A percentile compares a stretch with the other conserved stretches of the same genome.
phyloP scores from a whole-genome alignment of 2,888 invertebrate genomes.

The Rotaria socialis region DNA sequence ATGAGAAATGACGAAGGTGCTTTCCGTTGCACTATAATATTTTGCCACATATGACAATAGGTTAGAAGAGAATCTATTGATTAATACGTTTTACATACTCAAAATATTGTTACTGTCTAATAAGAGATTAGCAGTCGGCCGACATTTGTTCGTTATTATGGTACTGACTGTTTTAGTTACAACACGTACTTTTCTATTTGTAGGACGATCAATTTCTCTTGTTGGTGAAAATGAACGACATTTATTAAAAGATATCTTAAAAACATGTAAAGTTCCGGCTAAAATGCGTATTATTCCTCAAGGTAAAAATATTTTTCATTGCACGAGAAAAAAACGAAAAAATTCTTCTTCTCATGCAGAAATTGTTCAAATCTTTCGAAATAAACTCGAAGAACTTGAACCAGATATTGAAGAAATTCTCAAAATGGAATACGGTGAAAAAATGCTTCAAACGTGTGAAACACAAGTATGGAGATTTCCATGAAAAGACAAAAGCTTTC shows the following conservation, averaged over 20 bases:
- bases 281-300: constrained; percentile 41
- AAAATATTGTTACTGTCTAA: no score
- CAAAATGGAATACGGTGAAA: constrained; percentile 39
- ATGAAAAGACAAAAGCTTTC: neutral
- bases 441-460: constrained; percentile 32
- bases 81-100: no score
- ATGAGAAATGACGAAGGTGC: no score
- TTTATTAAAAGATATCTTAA: constrained; percentile 84
- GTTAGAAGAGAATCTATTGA: no score
- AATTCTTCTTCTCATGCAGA: neutral
- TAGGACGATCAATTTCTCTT: constrained; percentile 73
- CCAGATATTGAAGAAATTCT: constrained; percentile 39
- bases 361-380: constrained; percentile 41
- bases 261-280: constrained; percentile 54
- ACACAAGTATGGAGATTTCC: neutral
- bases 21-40: no score
- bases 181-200: neutral
- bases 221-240: constrained; percentile 86
- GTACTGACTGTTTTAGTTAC: no score
- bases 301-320: neutral
- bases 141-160: no score
- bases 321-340: no score
- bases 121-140: no score
- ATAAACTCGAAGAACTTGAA: constrained; percentile 41
- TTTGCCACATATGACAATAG: no score